phyloP scores from a whole-genome alignment of 2,113 vertebrate genomes.

The Talpa occidentalis region DNA sequence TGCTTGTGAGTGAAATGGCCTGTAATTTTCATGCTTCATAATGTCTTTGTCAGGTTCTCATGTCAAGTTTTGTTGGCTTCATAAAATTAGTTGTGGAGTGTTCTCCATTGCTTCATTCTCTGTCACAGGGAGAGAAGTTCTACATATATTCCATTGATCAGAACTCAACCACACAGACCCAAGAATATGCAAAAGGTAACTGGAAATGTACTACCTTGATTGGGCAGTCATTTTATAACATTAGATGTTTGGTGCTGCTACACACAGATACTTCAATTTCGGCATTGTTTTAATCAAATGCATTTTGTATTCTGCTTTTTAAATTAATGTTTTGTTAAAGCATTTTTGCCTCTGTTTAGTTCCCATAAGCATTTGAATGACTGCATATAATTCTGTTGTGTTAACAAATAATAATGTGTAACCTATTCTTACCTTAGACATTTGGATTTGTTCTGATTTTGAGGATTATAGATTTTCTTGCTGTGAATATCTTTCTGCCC shows the following conservation, averaged over 20 bases:
- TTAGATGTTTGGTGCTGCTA: neutral
- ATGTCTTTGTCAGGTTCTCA: neutral
- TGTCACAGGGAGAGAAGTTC: neutral
- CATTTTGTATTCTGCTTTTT: too few relatives aligned
- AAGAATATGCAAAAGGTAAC: neutral
- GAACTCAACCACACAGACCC: neutral
- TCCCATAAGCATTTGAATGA: too few relatives aligned
- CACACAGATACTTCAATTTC: neutral
- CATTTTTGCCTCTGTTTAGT: too few relatives aligned
- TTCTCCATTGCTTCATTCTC: neutral
- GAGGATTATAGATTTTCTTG: too few relatives aligned
- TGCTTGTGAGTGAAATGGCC: neutral
- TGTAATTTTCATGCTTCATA: neutral
- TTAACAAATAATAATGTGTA: too few relatives aligned
- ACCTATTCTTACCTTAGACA: too few relatives aligned
- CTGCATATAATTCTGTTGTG: too few relatives aligned
- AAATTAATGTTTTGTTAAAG: too few relatives aligned
- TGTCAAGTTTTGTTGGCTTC: neutral
- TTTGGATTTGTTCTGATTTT: too few relatives aligned
- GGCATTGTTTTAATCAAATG: neutral
- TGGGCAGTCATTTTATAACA: neutral
- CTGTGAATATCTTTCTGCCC: too few relatives aligned
- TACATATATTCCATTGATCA: neutral
- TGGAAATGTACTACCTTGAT: neutral
- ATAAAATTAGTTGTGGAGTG: neutral